Evolutionary conservation across 2,797 vertebrate species (phyloP).

Genomic region (Enteromius thamalakanensis): DNA sequence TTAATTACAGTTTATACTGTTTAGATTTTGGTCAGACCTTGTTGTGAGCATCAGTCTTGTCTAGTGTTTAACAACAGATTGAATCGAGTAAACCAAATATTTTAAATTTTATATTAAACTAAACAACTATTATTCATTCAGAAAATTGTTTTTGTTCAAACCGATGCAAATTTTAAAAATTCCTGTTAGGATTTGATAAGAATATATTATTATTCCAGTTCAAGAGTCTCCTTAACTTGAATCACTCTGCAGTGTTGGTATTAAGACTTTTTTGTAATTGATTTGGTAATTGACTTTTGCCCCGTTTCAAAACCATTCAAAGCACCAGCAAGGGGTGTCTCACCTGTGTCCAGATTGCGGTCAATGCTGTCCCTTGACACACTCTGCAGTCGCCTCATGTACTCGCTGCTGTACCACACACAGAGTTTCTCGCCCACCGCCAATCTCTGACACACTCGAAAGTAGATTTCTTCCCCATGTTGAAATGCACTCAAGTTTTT

Average conservation of each 20-base stretch:
- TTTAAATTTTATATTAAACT: neutral
- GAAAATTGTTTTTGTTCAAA: neutral
- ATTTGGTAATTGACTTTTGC: neutral
- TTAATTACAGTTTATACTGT: neutral
- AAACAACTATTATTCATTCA: neutral
- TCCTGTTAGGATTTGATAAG: neutral
- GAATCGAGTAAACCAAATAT: neutral
- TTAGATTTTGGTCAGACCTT: neutral
- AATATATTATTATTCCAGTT: neutral
- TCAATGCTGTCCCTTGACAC: constrained; percentile 88
- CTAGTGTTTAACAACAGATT: neutral
- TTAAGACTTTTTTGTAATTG: too few species aligned
- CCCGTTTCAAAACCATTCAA: neutral
- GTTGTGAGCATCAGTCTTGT: neutral
- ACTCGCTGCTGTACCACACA: constrained; percentile 94
- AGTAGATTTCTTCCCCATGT: constrained; percentile 87
- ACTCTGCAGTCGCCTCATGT: constrained; percentile 87
- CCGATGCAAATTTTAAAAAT: neutral
- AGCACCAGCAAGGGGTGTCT: constrained; percentile 57
- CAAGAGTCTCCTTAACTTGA: neutral
- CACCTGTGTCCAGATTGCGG: constrained; percentile 86
- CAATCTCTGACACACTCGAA: constrained; percentile 85
- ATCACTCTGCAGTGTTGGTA: neutral
- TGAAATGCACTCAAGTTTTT: constrained; percentile 94
- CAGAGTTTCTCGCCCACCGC: constrained; percentile 84